These are phyloP conservation scores for Helicoverpa assulta DNA, from an alignment of 2,888 invertebrate genomes.

Conservation along the genomic window DNA sequence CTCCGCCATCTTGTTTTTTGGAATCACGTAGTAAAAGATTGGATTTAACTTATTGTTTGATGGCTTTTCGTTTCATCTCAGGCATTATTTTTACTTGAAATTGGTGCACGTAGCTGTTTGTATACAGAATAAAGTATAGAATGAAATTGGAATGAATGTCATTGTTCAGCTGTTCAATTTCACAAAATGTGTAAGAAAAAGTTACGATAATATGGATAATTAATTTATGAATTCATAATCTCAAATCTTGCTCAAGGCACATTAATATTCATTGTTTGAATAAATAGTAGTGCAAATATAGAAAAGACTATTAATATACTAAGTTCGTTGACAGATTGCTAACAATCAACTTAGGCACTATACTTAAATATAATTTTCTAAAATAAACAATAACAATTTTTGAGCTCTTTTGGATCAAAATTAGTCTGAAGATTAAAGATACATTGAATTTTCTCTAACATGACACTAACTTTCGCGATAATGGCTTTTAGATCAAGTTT, in stretches of 20 bases:
- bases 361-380: not conserved
- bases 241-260: no score
- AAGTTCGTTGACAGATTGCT: not conserved
- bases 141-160: no score
- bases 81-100: not conserved
- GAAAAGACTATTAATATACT: no score
- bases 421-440: slow-evolving; percentile 6
- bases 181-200: no score
- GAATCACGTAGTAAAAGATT: slow-evolving; percentile 27
- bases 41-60: slow-evolving; percentile 14
- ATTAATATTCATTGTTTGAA: no score
- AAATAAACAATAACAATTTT: not conserved
- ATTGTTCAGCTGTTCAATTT: no score
- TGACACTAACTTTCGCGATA: not conserved
- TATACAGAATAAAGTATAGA: not conserved
- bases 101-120: not conserved
- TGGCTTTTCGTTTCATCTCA: not conserved
- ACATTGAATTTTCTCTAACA: not conserved
- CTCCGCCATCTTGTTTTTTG: slow-evolving; percentile 14
- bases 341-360: not conserved
- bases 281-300: no score
- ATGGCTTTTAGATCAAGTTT: not conserved
- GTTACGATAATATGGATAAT: no score
- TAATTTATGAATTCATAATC: no score
- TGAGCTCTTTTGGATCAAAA: not conserved